Conservation (phyloP, 1,140 invertebrate genomes). For the Drosophila takahashii region DNA sequence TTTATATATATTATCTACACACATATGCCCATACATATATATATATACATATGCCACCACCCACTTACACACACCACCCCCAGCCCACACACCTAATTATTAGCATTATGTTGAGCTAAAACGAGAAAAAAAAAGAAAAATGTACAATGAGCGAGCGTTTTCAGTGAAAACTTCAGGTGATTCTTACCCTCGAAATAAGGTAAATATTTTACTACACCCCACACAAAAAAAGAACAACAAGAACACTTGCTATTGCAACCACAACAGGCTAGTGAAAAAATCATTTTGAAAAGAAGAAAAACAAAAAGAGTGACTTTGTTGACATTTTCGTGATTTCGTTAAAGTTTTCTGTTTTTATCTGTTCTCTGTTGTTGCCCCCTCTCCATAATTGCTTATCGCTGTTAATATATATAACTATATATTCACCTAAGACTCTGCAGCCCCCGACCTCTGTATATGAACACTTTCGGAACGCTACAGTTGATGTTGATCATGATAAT, state of each 20-base stretch:
- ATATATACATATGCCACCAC: slow-evolving; percentile 34
- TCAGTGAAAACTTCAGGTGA: slow-evolving; percentile 78
- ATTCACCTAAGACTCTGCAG: slow-evolving; percentile 33
- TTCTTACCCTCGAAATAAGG: slow-evolving; percentile 72
- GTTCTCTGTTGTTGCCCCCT: slow-evolving; percentile 74
- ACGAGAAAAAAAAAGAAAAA: slow-evolving; percentile 12
- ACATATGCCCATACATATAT: slow-evolving; percentile 41
- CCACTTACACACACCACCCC: slow-evolving; percentile 41
- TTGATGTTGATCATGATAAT: slow-evolving; percentile 78
- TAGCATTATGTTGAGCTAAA: slow-evolving; percentile 72
- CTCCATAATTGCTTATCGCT: slow-evolving; percentile 67
- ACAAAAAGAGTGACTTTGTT: slow-evolving; percentile 31
- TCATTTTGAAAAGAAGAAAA: slow-evolving; percentile 46
- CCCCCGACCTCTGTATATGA: slow-evolving; percentile 30
- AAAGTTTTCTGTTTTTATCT: slow-evolving; percentile 50
- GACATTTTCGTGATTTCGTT: slow-evolving; percentile 46
- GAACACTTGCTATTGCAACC: slow-evolving; percentile 13
- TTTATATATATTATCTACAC: slow-evolving; percentile 68
- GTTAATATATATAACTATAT: slow-evolving; percentile 33
- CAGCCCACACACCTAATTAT: slow-evolving; percentile 41
- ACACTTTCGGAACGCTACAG: slow-evolving; percentile 39
- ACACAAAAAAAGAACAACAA: slow-evolving; percentile 18
- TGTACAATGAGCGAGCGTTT: slow-evolving; percentile 73
- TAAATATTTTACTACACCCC: slow-evolving; percentile 73
- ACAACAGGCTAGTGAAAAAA: slow-evolving; percentile 73